Percentiles rank a stretch among this genome's conserved stretches.
phyloP scores from a whole-genome alignment of 2,888 invertebrate species.

The Philhelius pedissequus region DNA sequence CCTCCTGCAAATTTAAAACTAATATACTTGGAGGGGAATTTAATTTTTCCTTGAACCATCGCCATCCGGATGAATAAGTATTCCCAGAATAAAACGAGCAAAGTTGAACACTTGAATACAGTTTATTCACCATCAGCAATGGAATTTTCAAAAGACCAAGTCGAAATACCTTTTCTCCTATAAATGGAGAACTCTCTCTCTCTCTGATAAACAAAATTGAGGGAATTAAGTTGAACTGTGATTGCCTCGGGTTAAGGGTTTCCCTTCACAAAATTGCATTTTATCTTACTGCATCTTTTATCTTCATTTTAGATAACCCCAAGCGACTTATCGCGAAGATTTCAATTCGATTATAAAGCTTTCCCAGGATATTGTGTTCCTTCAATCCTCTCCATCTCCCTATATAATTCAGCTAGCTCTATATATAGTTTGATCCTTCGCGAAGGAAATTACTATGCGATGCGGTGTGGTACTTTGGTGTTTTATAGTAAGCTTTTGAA shows the following conservation, averaged over 20 bases:
- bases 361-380: not conserved
- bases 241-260: slow-evolving; percentile 5
- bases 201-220: not conserved
- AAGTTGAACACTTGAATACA: not conserved
- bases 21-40: too few species aligned
- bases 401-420: too few species aligned
- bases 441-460: not conserved
- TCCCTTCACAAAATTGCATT: not conserved
- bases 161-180: not conserved
- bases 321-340: slow-evolving; percentile 7
- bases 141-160: not conserved
- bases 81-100: not conserved
- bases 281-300: slow-evolving; percentile 8
- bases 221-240: slow-evolving; percentile 9
- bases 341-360: slow-evolving; percentile 7
- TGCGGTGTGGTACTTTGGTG: not conserved
- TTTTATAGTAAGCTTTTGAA: not conserved
- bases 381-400: too few species aligned
- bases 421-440: not conserved
- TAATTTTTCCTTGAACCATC: too few species aligned
- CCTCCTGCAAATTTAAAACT: too few species aligned
- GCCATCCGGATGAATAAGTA: not conserved
- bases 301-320: not conserved
- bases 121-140: not conserved
- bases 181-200: not conserved